These are phyloP conservation scores for Diadumene lineata DNA, from an alignment of 92 coral and sea anemone genomes.

Conservation along the genomic window DNA sequence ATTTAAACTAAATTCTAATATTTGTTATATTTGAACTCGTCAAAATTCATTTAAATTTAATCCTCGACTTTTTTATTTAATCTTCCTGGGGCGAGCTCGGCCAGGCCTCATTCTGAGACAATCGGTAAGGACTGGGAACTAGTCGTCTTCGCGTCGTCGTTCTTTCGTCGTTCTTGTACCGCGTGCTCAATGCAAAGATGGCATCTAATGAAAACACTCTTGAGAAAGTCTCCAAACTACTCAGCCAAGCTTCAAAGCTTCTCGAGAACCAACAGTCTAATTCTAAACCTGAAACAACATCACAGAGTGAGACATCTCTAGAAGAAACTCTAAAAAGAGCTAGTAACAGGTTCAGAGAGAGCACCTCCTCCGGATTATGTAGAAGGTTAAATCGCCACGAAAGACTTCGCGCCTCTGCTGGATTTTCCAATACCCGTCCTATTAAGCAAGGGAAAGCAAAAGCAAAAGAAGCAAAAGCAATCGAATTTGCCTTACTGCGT, in stretches of 20 bases:
- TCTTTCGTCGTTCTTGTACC: too few species aligned
- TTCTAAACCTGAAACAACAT: not conserved
- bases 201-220: too few species aligned
- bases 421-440: not conserved
- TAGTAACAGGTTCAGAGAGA: constrained; percentile 35
- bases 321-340: constrained; percentile 52
- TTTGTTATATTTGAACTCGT: too few species aligned
- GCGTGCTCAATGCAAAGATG: too few species aligned
- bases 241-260: constrained; percentile 40
- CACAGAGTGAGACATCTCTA: not conserved
- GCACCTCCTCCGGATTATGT: constrained; percentile 43
- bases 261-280: not conserved
- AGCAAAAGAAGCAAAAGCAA: not conserved
- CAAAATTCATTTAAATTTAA: too few species aligned
- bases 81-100: too few species aligned
- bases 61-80: too few species aligned
- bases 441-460: not conserved
- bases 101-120: too few species aligned
- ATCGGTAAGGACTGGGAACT: too few species aligned
- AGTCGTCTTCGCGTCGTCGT: too few species aligned
- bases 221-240: constrained; percentile 29
- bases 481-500: constrained; percentile 9
- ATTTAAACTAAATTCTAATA: too few species aligned
- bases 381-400: constrained; percentile 46
- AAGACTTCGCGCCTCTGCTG: constrained; percentile 43